Conservation (phyloP, 2,113 vertebrate genomes). For the Aramus guarauna region DNA sequence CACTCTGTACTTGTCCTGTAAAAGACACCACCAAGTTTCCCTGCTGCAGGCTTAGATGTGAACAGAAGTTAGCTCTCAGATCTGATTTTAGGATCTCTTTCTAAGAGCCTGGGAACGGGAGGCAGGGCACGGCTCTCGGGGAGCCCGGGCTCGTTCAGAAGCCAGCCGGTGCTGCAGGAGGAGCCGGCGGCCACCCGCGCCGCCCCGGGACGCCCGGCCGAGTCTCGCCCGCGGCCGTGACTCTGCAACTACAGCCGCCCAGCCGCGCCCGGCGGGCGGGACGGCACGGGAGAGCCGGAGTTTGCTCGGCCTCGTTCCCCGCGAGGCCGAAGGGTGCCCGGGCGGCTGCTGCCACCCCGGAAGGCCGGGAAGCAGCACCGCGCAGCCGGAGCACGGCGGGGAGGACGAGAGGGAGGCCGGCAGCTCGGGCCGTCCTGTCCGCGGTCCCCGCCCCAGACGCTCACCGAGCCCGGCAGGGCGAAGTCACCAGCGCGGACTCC, state of each 20-base stretch:
- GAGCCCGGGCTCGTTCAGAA: too few relatives aligned
- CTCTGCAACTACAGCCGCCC: not conserved
- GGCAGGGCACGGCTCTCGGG: not conserved
- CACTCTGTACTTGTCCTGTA: not conserved
- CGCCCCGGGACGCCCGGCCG: not conserved
- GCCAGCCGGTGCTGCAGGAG: not conserved
- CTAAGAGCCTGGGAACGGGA: rapidly evolving
- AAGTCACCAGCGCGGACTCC: not conserved
- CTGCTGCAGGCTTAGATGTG: not conserved
- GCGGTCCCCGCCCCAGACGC: not conserved
- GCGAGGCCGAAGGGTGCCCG: not conserved
- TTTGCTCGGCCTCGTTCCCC: not conserved
- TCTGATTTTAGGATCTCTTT: rapidly evolving
- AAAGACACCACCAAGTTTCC: not conserved
- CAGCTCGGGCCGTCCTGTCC: not conserved
- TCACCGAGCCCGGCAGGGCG: not conserved
- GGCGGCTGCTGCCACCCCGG: not conserved
- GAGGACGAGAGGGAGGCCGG: too few relatives aligned
- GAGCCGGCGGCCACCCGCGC: not conserved
- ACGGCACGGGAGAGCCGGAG: not conserved
- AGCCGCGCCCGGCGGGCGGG: not conserved
- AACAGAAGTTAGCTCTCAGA: too few relatives aligned
- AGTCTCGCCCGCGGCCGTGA: not conserved
- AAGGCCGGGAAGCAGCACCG: not conserved
- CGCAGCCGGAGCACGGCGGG: not conserved